Base-by-base conservation (phyloP, 1,140 invertebrate species). In the Lysiphlebus fabarum region DNA sequence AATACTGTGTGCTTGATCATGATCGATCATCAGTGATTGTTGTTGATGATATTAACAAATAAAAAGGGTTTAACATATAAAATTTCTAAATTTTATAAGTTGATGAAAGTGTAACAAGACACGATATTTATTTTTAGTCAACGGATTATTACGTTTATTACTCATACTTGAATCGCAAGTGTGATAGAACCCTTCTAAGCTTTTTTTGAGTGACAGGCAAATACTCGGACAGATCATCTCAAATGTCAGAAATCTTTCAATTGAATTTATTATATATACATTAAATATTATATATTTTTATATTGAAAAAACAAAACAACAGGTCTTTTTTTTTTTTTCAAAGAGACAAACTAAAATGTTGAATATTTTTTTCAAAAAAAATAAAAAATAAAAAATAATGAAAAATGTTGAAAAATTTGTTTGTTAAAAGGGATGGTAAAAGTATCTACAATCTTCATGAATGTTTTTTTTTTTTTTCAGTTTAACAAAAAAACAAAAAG, bases 131-230 rank as follows among this genome's bases (percentile, higher is more conserved):
- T 72, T 73, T 71, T 69, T 61, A 67, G 64, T 70, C 65, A 69
- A 64, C 67, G 70, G 71, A 73, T 73, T 73, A 73, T 70, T 66
- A 65, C 65, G 67, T 73, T 61, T 71, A 73, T 73, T 72, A 69
- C 66, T 66, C 62, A 43, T 34, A 51, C 56, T 56, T 34, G 34
- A 62, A 58, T 44, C 42, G n/a, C n/a, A 51, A 51, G 56, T 55
- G 57, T 55, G 41, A 37, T 1, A 56, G 6, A 37, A 34, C 43
- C 33, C 34, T 45, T 43, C 54, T 12, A 11, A 26, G 5, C 11
- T 43, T 33, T 33, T n/a, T 38, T 43, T 11, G 17, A 60, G 44
- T 47, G 44, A 48, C 34, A 58, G 37, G 44, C 37, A 51, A 56
- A 44, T 41, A 56, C 42, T 56, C 53, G 9, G 9, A n/a, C 17